Evolutionary conservation across 2,888 invertebrate species (phyloP), one percentile per base, ranked within the genome.

Genomic region (Philonicus albiceps): DNA sequence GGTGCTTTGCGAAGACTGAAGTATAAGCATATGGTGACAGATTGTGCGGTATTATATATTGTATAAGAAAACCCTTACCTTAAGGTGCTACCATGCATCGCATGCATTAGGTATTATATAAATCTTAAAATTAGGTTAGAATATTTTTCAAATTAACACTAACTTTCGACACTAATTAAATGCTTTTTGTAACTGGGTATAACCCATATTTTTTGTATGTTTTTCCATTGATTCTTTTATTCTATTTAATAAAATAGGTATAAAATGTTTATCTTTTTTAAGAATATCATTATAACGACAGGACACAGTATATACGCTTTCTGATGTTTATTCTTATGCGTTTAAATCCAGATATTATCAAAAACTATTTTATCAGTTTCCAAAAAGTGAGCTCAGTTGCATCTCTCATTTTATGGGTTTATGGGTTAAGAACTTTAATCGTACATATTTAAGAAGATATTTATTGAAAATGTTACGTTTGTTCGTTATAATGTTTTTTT

Each of bases 51-150:
- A 49, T 43, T 27, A 49, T 80, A 49, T n/a, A 81, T 81, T 30
- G 8, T 81, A 53, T 49, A 19, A 78, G 16, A 19, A 55, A 34
- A 64, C n/a, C 55, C 81, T 81, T 81, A 81, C 64, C 81, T 81
- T 64, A 81, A 81, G 1, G 55, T 34, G 31, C 55, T 55, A 55
- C 19, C 81, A 81, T 81, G 81, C 81, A 81, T 55, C 34, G 53
- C 55, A 64, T 81, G 55, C 55, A 55, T 78, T 78, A 43, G 11
- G 37, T 43, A 31, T 31, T 19, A 2, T 53, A 19, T 55, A 55
- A 7, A 55, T 64, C 27, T 64, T 81, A 34, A 81, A 0, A 31
- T 34, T 34, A 55, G 1, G n/a, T 81, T 55, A 34, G 1, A 31
- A 31, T 37, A 31, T 53, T 64, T 64, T 64, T 64, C 13, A 53